phyloP scores from a whole-genome alignment of 2,797 vertebrate species.

The Cirrhinus molitorella region DNA sequence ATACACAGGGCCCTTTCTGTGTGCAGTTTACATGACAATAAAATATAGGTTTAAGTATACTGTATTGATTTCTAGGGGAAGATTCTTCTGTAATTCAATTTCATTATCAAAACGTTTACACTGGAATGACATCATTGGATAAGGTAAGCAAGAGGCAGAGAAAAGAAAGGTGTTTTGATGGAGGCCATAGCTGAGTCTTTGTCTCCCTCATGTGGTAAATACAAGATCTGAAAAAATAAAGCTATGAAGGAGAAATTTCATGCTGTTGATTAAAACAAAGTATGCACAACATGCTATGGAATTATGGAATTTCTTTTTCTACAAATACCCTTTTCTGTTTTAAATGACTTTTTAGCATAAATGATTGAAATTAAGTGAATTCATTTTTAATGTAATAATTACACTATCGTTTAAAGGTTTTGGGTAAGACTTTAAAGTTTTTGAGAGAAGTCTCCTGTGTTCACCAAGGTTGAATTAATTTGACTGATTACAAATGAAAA shows the following conservation, averaged over 20 bases:
- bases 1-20: background rate
- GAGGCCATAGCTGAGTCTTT: conserved; percentile 62
- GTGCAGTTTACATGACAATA: conserved; percentile 5
- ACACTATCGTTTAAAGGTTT: background rate
- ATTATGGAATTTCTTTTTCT: background rate
- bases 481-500: background rate
- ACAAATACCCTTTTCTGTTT: too few species aligned
- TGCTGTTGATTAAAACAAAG: background rate
- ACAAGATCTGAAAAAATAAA: background rate
- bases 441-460: background rate
- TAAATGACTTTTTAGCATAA: background rate
- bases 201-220: conserved; percentile 79
- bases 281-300: background rate
- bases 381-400: too few species aligned
- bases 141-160: conserved; percentile 44
- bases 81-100: conserved; percentile 42
- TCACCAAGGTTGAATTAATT: background rate
- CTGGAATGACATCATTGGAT: conserved; percentile 63
- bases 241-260: background rate
- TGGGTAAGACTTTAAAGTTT: background rate
- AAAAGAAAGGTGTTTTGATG: conserved; percentile 34
- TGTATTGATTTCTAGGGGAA: conserved; percentile 32
- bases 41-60: conserved; percentile 25
- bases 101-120: conserved; percentile 53
- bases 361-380: background rate